phyloP scores from a whole-genome alignment of 92 coral and sea anemone species.

The Parazoanthus swiftii region DNA sequence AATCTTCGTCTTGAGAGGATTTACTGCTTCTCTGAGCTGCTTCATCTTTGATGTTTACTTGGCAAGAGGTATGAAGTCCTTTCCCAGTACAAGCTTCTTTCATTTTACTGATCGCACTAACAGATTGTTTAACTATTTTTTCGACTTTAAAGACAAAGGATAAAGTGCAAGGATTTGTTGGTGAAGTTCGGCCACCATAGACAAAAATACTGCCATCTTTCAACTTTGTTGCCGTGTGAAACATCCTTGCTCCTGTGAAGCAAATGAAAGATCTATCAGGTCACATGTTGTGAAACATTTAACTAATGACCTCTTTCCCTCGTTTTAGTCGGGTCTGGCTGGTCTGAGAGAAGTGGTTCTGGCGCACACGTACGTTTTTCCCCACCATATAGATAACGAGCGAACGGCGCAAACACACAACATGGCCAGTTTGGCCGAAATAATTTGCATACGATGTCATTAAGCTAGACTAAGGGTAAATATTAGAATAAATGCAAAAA shows the following conservation, averaged over 20 bases:
- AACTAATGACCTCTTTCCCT: too few relatives aligned
- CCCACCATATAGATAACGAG: too few relatives aligned
- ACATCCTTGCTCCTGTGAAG: slow-evolving; percentile 64
- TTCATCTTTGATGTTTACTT: neutral
- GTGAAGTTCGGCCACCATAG: slow-evolving; percentile 85
- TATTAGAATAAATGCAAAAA: too few relatives aligned
- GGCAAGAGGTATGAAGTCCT: neutral
- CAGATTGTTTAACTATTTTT: neutral
- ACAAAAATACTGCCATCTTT: slow-evolving; percentile 49
- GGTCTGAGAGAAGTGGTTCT: neutral
- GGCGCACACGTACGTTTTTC: too few relatives aligned
- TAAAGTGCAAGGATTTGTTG: slow-evolving; percentile 61
- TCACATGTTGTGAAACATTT: neutral
- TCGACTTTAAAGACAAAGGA: slow-evolving; percentile 42
- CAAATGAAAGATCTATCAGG: slow-evolving; percentile 17
- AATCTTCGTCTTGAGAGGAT: neutral
- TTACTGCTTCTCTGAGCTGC: neutral
- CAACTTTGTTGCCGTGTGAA: slow-evolving; percentile 65
- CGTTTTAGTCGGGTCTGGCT: too few relatives aligned
- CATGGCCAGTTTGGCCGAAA: too few relatives aligned
- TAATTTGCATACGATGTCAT: too few relatives aligned
- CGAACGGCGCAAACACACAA: too few relatives aligned
- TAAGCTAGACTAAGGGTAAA: too few relatives aligned
- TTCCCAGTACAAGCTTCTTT: neutral
- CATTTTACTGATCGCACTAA: neutral